Conservation (phyloP, 2,888 invertebrate genomes). For the Euplexia lucipara region DNA sequence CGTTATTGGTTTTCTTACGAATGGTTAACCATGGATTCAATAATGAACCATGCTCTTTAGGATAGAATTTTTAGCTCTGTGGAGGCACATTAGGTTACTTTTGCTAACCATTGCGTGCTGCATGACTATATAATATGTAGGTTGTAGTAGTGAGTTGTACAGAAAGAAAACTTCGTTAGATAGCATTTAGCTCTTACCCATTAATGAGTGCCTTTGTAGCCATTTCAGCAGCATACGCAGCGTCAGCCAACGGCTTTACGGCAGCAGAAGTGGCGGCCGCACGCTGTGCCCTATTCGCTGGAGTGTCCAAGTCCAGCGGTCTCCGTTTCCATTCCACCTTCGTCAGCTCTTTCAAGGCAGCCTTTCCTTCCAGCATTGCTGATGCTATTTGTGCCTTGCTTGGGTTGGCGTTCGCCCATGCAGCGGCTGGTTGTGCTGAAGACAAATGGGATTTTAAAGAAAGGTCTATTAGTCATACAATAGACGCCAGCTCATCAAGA, state of each 20-base stretch:
- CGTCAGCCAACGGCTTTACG: conserved; percentile 92
- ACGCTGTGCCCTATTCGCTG: conserved; percentile 93
- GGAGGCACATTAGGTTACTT: too few species aligned
- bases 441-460: neutral
- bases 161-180: too few species aligned
- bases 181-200: conserved; percentile 77
- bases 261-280: conserved; percentile 92
- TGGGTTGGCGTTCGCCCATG: conserved; percentile 74
- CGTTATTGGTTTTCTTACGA: too few species aligned
- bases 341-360: conserved; percentile 90
- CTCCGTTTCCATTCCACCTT: conserved; percentile 87
- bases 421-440: conserved; percentile 71
- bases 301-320: conserved; percentile 90
- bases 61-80: too few species aligned
- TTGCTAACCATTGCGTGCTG: too few species aligned
- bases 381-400: conserved; percentile 81
- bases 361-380: conserved; percentile 90
- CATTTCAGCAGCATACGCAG: conserved; percentile 93
- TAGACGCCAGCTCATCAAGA: too few species aligned
- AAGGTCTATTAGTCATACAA: neutral
- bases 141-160: too few species aligned
- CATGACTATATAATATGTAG: too few species aligned
- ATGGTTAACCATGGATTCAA: too few species aligned
- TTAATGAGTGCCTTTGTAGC: conserved; percentile 92
- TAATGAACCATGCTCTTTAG: too few species aligned